These are phyloP conservation scores for Bursaphelenchus mucronatus DNA, from an alignment of 1,140 invertebrate genomes.

Conservation along the genomic window DNA sequence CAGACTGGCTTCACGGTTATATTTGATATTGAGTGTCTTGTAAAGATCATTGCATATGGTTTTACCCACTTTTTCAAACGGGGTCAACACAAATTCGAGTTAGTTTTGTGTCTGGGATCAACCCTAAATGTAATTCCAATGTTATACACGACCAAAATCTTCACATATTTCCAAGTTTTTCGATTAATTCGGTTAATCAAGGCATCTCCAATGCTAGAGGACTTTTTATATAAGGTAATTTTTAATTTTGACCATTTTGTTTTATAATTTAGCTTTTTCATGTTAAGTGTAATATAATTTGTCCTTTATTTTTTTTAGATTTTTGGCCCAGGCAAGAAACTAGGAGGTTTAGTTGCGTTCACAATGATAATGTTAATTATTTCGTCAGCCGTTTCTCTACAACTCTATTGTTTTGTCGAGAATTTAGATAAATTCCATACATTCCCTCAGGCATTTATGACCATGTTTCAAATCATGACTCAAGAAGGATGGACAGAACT, in stretches of 20 bases:
- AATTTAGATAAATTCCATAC: constrained; percentile 94
- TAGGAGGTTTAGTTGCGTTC: constrained; percentile 95
- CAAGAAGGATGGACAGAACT: constrained; percentile 87
- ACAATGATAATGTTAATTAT: constrained; percentile 98
- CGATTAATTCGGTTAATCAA: constrained; percentile 91
- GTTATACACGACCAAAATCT: constrained; percentile 78
- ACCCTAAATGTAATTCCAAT: constrained; percentile 80
- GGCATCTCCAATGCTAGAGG: constrained; percentile 95
- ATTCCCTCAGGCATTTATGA: constrained; percentile 98
- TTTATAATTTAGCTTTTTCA: background rate
- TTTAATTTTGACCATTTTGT: background rate
- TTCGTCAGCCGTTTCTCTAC: constrained; percentile 97
- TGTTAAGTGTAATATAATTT: no score
- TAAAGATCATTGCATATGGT: constrained; percentile 96
- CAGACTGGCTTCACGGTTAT: constrained; percentile 69
- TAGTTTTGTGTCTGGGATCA: constrained; percentile 87
- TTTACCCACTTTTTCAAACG: constrained; percentile 88
- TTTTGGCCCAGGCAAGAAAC: constrained; percentile 96
- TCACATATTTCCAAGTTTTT: constrained; percentile 81
- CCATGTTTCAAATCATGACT: constrained; percentile 98
- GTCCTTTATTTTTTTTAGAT: constrained; percentile 67
- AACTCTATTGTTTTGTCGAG: constrained; percentile 88
- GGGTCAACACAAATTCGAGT: constrained; percentile 95
- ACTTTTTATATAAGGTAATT: constrained; percentile 87
- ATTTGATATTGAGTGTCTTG: constrained; percentile 85